Base-by-base conservation (phyloP, 2,888 invertebrate species). In the Portevinia maculata region DNA sequence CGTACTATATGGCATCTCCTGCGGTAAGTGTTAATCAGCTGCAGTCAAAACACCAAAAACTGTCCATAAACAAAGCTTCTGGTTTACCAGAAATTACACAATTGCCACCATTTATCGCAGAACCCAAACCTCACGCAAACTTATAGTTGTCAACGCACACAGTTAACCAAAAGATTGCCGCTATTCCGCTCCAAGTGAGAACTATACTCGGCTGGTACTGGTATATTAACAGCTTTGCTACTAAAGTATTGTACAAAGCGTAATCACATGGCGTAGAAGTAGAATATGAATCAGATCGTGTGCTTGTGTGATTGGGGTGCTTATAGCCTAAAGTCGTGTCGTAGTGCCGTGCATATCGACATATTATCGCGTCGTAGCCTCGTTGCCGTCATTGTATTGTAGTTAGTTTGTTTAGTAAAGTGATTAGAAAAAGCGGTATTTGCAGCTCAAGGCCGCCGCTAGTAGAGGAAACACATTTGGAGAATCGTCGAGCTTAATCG, bases 181-280 rank as follows among this genome's bases (percentile, higher is more conserved):
- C 79, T 79, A 79, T 79, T 79, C 65, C 65, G 53, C 65, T 28
- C 59, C n/a, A n/a, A 70, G n/a, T 28, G 41, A 7, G 24, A 21
- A 50, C 37, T 37, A 55, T 24, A 44, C 67, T 3, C 24, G 9
- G 17, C 3, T 30, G 1, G 39, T 11, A 3, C n/a, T 7, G 39
- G 39, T 62, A 52, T 32, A 9, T 8, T n/a, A 57, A 15, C 48
- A 48, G 19, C 48, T 24, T 46, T 32, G 13, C 11, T 32, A 59
- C 17, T 21, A 34, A 32, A 15, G 32, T 28, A 15, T 62, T 48
- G 37, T 50, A 28, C 62, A 48, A 37, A 60, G 24, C n/a, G n/a
- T n/a, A n/a, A n/a, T n/a, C 44, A 41, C 48, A 46, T 41, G 41
- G 17, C 41, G 19, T 17, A 46, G 6, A 34, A 8, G 13, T 34